Percentiles rank a stretch among this genome's conserved stretches.
phyloP scores from a whole-genome alignment of 2,113 vertebrate genomes.

The Agelaius tricolor region DNA sequence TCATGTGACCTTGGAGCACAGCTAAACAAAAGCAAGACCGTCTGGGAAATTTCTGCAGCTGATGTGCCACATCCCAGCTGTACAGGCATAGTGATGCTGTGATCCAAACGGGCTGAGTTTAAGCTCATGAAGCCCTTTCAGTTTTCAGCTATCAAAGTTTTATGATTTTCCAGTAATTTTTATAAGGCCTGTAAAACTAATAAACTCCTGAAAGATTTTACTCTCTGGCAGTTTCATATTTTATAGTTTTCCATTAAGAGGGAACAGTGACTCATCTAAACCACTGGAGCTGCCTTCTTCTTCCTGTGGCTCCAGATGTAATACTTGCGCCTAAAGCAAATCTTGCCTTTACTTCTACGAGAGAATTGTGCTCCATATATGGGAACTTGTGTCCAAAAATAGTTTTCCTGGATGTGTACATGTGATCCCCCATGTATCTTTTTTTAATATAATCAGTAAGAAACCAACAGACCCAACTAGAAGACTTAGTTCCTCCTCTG shows the following conservation, averaged over 20 bases:
- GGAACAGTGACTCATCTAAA: conserved; percentile 14
- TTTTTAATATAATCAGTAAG: neutral
- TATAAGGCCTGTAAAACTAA: conserved; percentile 32
- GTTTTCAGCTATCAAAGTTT: conserved; percentile 27
- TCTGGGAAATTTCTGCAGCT: neutral
- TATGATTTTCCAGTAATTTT: conserved; percentile 43
- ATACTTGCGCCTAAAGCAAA: neutral
- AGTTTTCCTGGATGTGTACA: neutral
- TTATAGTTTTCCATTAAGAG: conserved; percentile 45
- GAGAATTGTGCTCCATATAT: neutral
- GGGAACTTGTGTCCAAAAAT: neutral
- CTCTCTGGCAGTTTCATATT: conserved; percentile 17
- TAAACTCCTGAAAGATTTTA: conserved; percentile 4
- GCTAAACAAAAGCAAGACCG: neutral
- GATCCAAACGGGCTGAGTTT: neutral
- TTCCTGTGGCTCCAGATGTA: neutral
- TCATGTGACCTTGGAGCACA: neutral
- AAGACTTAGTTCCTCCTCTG: neutral
- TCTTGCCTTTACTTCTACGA: neutral
- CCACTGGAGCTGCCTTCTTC: neutral
- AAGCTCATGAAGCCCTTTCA: conserved; percentile 3
- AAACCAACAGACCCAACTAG: neutral
- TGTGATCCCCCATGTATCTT: rapidly evolving
- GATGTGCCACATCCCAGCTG: neutral
- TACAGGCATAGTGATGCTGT: neutral